Evolutionary conservation across 1,140 invertebrate genomes (phyloP).

Genomic region (Phthorimaea operculella): DNA sequence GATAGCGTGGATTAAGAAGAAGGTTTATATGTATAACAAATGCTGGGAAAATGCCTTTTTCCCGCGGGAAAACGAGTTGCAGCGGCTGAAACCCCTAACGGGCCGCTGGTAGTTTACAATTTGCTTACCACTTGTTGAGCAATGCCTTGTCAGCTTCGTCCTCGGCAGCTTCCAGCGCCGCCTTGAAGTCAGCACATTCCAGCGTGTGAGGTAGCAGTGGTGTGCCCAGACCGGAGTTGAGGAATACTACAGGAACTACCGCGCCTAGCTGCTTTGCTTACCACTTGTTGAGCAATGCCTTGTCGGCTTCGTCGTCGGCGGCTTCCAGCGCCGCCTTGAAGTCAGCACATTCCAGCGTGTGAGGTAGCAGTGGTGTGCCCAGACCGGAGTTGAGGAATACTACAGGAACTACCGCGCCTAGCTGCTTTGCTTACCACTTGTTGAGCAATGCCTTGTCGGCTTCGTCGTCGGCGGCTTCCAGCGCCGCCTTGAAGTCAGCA

Average conservation of each 20-base stretch:
- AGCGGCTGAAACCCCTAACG: too few species aligned
- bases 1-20: too few species aligned
- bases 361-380: slow-evolving; percentile 79
- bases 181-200: slow-evolving; percentile 80
- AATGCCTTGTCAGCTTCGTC: slow-evolving; percentile 69
- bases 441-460: too few species aligned
- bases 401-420: slow-evolving; percentile 78
- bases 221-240: slow-evolving; percentile 79
- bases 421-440: too few species aligned
- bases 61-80: too few species aligned
- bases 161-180: slow-evolving; percentile 73
- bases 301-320: slow-evolving; percentile 71
- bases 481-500: too few species aligned
- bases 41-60: too few species aligned
- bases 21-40: too few species aligned
- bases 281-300: slow-evolving; percentile 69
- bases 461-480: too few species aligned
- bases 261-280: too few species aligned
- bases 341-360: slow-evolving; percentile 80
- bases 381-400: slow-evolving; percentile 80
- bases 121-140: slow-evolving; percentile 76
- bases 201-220: slow-evolving; percentile 81
- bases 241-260: slow-evolving; percentile 78
- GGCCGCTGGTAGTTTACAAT: too few species aligned
- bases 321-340: slow-evolving; percentile 77